These are phyloP conservation scores for Clarias pachynema DNA, from an alignment of 2,797 vertebrate genomes.

Conservation along the genomic window DNA sequence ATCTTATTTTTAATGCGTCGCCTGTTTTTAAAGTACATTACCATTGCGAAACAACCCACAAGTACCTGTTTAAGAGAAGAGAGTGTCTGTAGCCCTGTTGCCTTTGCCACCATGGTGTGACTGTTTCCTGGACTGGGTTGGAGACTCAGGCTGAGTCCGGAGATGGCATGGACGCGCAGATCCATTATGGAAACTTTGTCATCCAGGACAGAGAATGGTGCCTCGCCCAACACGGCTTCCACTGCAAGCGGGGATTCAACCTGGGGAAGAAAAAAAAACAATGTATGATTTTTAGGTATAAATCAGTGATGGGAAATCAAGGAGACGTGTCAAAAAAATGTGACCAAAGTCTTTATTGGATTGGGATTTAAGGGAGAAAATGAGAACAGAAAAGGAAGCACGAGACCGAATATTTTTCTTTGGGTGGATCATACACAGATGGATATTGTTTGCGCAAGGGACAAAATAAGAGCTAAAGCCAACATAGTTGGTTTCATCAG, in stretches of 20 bases:
- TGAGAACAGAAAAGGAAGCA: neutral
- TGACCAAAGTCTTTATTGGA: neutral
- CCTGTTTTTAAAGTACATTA: neutral
- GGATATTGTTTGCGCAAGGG: slow-evolving; percentile 46
- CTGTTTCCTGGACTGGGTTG: slow-evolving; percentile 94
- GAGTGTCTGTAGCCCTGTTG: slow-evolving; percentile 86
- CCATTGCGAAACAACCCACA: neutral
- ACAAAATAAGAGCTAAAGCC: slow-evolving; percentile 37
- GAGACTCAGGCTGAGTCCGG: slow-evolving; percentile 87
- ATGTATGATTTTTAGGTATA: neutral
- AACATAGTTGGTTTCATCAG: slow-evolving; percentile 36
- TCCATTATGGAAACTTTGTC: slow-evolving; percentile 94
- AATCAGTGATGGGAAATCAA: neutral
- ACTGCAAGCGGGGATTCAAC: slow-evolving; percentile 92
- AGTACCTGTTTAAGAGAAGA: slow-evolving; percentile 90
- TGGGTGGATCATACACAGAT: neutral
- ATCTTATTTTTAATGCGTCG: no score
- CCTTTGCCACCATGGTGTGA: slow-evolving; percentile 94
- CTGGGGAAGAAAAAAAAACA: slow-evolving; percentile 66
- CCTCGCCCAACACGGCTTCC: slow-evolving; percentile 89
- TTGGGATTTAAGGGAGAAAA: neutral
- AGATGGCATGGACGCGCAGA: slow-evolving; percentile 87
- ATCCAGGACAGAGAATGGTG: slow-evolving; percentile 86
- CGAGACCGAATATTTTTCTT: neutral
- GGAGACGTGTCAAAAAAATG: neutral